phyloP scores from a whole-genome alignment of 2,113 vertebrate genomes.

The Scopus umbretta region DNA sequence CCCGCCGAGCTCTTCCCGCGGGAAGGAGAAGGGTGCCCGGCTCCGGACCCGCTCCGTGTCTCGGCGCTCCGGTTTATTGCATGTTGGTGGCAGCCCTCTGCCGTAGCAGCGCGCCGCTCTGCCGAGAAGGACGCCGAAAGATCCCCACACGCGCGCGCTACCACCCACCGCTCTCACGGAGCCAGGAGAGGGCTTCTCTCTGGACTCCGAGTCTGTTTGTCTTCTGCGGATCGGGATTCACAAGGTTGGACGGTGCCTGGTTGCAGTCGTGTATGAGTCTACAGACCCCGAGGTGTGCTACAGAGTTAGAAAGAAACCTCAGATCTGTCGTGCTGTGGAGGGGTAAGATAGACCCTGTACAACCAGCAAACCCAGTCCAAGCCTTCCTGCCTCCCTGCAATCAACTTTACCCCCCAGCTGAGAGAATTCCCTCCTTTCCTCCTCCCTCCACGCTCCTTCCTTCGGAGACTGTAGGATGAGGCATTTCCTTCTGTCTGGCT shows the following conservation, averaged over 20 bases:
- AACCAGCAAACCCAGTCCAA: neutral
- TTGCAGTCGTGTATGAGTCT: neutral
- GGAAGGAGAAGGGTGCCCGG: neutral
- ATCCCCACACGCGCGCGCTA: neutral
- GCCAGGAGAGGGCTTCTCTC: neutral
- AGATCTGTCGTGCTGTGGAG: neutral
- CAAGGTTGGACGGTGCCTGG: neutral
- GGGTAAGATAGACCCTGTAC: neutral
- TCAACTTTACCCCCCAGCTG: neutral
- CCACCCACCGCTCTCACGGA: neutral
- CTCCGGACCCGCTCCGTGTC: neutral
- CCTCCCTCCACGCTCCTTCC: neutral
- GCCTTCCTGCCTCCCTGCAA: neutral
- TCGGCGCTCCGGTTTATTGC: neutral
- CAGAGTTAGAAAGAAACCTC: conserved; percentile 23
- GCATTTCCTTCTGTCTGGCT: neutral
- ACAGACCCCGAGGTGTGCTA: neutral
- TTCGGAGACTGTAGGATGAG: conserved; percentile 10
- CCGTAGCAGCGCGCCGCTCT: neutral
- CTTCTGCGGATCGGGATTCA: neutral
- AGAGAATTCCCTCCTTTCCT: neutral
- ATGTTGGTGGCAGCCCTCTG: neutral
- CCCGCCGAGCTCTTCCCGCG: neutral
- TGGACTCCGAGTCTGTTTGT: neutral
- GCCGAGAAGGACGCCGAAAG: neutral